Conservation (phyloP, 1,140 invertebrate species). For the Leptoteleia sp. region DNA sequence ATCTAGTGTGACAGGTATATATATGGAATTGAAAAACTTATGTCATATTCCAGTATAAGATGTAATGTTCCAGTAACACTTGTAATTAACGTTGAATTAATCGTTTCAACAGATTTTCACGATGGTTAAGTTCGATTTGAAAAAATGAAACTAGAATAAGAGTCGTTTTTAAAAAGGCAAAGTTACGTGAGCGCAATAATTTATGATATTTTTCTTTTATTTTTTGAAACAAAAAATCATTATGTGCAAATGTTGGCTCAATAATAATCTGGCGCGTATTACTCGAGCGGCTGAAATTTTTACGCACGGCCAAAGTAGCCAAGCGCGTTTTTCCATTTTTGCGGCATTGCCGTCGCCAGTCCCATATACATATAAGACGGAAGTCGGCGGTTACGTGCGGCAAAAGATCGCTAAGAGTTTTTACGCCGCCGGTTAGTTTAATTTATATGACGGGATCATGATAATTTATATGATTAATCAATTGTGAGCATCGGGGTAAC, state of each 20-base stretch:
- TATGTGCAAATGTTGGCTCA: slow-evolving; percentile 2
- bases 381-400: slow-evolving; percentile 27
- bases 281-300: slow-evolving; percentile 10
- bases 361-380: slow-evolving; percentile 20
- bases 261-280: slow-evolving; percentile 19
- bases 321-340: slow-evolving; percentile 36
- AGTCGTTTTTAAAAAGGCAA: no score
- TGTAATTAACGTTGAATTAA: no score
- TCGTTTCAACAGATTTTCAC: no score
- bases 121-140: no score
- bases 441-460: slow-evolving; percentile 24
- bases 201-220: not conserved
- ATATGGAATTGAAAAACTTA: no score
- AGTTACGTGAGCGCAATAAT: no score
- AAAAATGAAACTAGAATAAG: no score
- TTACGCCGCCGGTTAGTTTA: slow-evolving; percentile 22
- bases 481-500: slow-evolving; percentile 12
- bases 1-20: no score
- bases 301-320: slow-evolving; percentile 30
- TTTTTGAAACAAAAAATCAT: slow-evolving; percentile 1
- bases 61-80: no score
- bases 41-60: no score
- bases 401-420: slow-evolving; percentile 17
- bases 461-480: slow-evolving; percentile 43
- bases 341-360: slow-evolving; percentile 5